phyloP scores from a whole-genome alignment of 2,888 invertebrate genomes.

The Augochlorella aurata region DNA sequence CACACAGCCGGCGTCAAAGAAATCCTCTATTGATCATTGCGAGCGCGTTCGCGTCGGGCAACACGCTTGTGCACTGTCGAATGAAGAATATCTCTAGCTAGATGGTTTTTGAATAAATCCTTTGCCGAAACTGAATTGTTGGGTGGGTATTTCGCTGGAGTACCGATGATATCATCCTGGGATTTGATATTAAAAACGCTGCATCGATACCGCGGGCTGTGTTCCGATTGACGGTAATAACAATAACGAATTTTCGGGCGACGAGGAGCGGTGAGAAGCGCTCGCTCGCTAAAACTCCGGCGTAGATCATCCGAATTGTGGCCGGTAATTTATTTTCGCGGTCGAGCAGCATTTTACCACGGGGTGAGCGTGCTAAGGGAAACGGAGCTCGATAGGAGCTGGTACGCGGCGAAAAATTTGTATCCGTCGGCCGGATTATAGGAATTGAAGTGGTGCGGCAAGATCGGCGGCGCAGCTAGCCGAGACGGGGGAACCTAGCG shows the following conservation, averaged over 20 bases:
- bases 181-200: constrained; percentile 60
- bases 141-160: constrained; percentile 17
- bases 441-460: constrained; percentile 23
- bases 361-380: background rate
- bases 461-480: constrained; percentile 22
- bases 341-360: constrained; percentile 24
- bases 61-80: background rate
- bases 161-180: constrained; percentile 36
- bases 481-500: constrained; percentile 5
- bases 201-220: constrained; percentile 46
- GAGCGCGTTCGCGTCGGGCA: background rate
- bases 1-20: background rate
- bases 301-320: constrained; percentile 38
- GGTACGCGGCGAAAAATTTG: constrained; percentile 34
- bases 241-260: constrained; percentile 45
- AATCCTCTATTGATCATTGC: background rate
- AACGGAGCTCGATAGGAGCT: background rate
- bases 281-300: constrained; percentile 5
- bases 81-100: constrained; percentile 5
- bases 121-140: background rate
- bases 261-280: background rate
- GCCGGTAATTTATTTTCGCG: constrained; percentile 47
- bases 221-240: constrained; percentile 53
- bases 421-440: constrained; percentile 36
- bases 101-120: constrained; percentile 21